phyloP scores from a whole-genome alignment of 2,113 vertebrate species.

The Nicator chloris region DNA sequence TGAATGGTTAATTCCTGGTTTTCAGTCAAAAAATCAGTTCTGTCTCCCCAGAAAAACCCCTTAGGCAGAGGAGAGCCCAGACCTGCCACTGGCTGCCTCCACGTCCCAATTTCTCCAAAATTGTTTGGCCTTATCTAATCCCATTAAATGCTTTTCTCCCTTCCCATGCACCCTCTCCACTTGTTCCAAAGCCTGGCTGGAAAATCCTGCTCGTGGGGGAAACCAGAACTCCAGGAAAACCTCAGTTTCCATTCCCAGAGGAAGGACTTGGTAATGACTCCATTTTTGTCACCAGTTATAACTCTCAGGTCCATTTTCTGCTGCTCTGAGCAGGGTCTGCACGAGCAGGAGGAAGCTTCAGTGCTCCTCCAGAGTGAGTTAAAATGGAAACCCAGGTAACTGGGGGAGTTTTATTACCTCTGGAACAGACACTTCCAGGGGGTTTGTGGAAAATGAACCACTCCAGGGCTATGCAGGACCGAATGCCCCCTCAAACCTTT shows the following conservation, averaged over 20 bases:
- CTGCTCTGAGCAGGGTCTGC: neutral
- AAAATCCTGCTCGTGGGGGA: neutral
- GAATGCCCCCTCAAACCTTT: neutral
- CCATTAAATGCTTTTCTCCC: neutral
- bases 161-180: neutral
- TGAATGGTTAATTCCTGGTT: neutral
- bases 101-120: neutral
- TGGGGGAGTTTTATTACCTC: slow-evolving; percentile 19
- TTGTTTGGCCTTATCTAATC: neutral
- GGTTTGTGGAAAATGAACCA: neutral
- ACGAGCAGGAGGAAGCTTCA: neutral
- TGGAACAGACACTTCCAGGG: neutral
- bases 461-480: neutral
- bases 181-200: neutral
- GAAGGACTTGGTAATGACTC: slow-evolving; percentile 1
- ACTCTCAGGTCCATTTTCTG: neutral
- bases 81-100: neutral
- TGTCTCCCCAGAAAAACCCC: neutral
- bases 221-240: neutral
- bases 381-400: slow-evolving; percentile 44
- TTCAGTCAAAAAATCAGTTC: neutral
- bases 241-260: neutral
- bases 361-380: slow-evolving; percentile 1
- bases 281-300: neutral
- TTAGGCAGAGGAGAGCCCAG: neutral